Conservation (phyloP, 92 coral and sea anemone genomes). For the Actinostola sp. region DNA sequence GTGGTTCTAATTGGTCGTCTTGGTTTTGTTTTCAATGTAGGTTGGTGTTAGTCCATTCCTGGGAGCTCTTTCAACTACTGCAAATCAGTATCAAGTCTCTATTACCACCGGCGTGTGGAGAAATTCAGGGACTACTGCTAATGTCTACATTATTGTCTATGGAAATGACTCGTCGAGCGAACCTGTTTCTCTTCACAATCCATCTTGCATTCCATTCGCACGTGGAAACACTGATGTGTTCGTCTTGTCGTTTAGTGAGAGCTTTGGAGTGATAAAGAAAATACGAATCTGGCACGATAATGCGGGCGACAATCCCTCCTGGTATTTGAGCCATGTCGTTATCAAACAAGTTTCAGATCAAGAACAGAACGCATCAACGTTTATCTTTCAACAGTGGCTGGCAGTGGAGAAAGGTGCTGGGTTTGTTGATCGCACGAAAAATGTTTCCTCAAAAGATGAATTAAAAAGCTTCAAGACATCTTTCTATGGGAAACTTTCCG, state of each 20-base stretch:
- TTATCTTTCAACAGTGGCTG: conserved; percentile 66
- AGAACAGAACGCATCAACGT: conserved; percentile 15
- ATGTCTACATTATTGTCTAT: conserved; percentile 49
- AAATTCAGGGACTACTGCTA: conserved; percentile 69
- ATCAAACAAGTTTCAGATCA: conserved; percentile 26
- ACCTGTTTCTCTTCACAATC: conserved; percentile 52
- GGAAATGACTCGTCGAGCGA: conserved; percentile 52
- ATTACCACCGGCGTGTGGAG: conserved; percentile 71
- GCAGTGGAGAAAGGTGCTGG: conserved; percentile 76
- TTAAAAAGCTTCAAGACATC: conserved; percentile 21
- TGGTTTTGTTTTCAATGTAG: conserved; percentile 20
- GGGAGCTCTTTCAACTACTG: conserved; percentile 25
- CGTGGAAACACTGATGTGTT: conserved; percentile 68
- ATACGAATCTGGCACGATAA: conserved; percentile 85
- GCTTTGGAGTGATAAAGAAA: conserved; percentile 50
- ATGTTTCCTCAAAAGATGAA: conserved; percentile 33
- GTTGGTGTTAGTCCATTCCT: conserved; percentile 58
- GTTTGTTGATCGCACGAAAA: conserved; percentile 53
- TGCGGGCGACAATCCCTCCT: conserved; percentile 69
- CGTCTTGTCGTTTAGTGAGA: conserved; percentile 40
- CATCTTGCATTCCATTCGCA: conserved; percentile 58
- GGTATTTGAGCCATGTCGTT: conserved; percentile 61
- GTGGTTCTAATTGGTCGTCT: no score
- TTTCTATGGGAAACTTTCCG: conserved; percentile 14
- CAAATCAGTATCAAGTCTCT: conserved; percentile 52